These are phyloP conservation scores for Drosophila multiciliata DNA, from an alignment of 2,888 invertebrate species.

Conservation along the genomic window DNA sequence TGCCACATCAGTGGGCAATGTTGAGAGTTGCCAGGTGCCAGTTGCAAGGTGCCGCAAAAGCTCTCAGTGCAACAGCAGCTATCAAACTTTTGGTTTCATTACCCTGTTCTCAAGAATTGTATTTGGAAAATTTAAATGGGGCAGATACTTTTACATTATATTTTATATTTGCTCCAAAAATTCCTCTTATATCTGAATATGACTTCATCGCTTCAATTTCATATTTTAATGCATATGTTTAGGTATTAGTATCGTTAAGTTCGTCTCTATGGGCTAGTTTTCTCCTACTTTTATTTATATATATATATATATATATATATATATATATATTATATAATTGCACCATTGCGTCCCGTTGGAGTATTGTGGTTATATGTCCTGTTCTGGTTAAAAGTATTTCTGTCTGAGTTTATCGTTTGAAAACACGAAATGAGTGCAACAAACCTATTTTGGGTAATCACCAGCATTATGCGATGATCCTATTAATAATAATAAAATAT, in stretches of 20 bases:
- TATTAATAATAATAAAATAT: slow-evolving; percentile 15
- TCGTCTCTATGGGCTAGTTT: rapidly evolving
- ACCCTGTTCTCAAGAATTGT: neutral
- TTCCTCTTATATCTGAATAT: neutral
- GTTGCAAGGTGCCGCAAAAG: slow-evolving; percentile 11
- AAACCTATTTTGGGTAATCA: neutral
- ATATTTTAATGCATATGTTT: neutral
- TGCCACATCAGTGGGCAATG: slow-evolving; percentile 38
- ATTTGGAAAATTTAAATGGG: no score
- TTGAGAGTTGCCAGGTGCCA: slow-evolving; percentile 11
- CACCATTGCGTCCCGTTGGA: slow-evolving; percentile 15
- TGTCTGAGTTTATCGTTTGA: slow-evolving; percentile 16
- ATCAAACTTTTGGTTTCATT: slow-evolving; percentile 12
- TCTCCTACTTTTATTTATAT: neutral
- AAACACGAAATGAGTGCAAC: slow-evolving; percentile 35
- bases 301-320: no score
- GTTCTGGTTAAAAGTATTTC: slow-evolving; percentile 42
- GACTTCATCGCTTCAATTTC: neutral
- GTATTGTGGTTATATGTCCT: slow-evolving; percentile 9
- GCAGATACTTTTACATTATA: neutral
- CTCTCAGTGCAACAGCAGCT: slow-evolving; percentile 15
- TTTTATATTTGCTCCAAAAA: neutral
- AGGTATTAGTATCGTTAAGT: neutral
- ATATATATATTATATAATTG: neutral
- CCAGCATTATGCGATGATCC: neutral